A percentile compares a stretch with the other conserved stretches of the same genome.
Conservation (phyloP, 53 echinoderm and acorn worm genomes). For the Stichopus horrens region DNA sequence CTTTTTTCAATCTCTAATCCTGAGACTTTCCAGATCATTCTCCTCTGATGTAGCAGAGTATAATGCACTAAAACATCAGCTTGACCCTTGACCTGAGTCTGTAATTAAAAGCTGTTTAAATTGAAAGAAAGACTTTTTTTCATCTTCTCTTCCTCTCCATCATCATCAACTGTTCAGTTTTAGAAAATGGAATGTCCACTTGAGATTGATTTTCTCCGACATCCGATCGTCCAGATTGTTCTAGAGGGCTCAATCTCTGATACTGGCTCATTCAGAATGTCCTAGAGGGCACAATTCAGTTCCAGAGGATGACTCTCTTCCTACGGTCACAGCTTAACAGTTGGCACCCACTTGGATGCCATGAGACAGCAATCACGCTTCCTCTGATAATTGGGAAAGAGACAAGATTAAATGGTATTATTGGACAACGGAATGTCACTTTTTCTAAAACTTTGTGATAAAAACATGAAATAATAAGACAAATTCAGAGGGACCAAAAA, state of each 20-base stretch:
- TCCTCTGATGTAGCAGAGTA: too few relatives aligned
- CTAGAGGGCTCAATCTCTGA: constrained; percentile 30
- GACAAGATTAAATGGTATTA: not conserved
- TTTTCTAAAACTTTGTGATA: too few relatives aligned
- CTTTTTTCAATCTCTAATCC: too few relatives aligned
- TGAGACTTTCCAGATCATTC: too few relatives aligned
- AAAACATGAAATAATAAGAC: too few relatives aligned
- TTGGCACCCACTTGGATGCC: constrained; percentile 87
- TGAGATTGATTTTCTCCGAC: not conserved
- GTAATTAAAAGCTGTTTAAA: too few relatives aligned
- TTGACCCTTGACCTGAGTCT: too few relatives aligned
- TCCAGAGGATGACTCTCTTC: constrained; percentile 90
- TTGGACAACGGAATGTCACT: not conserved
- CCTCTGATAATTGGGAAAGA: constrained; percentile 51
- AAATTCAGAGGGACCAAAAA: too few relatives aligned
- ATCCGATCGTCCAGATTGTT: not conserved
- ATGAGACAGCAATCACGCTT: constrained; percentile 82
- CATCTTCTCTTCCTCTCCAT: not conserved
- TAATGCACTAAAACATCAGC: too few relatives aligned
- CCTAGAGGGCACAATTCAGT: not conserved
- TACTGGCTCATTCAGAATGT: constrained; percentile 25
- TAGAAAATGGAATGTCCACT: not conserved
- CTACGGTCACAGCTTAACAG: constrained; percentile 88
- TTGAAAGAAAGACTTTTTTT: not conserved
- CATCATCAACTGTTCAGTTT: not conserved